These are phyloP conservation scores for Epinephelus lanceolatus DNA, from an alignment of 2,113 vertebrate species.

Conservation along the genomic window DNA sequence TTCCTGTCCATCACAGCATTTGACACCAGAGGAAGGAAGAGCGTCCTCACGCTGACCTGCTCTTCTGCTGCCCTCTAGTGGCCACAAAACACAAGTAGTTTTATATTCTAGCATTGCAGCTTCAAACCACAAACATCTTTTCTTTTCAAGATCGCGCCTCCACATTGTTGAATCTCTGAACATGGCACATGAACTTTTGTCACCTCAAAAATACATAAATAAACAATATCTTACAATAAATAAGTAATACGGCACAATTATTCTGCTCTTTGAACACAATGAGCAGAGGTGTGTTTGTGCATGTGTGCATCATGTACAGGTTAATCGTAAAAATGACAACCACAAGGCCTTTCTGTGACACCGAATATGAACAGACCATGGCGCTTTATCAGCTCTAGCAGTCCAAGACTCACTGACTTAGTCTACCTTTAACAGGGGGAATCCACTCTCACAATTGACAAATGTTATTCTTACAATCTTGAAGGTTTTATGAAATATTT, in stretches of 20 bases:
- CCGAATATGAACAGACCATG: conserved; percentile 33
- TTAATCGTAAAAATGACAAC: conserved; percentile 42
- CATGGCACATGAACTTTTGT: conserved; percentile 61
- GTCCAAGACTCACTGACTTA: conserved; percentile 11
- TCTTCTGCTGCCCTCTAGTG: conserved; percentile 57
- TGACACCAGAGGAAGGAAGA: background rate
- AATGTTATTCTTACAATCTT: background rate
- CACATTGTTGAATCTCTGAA: conserved; percentile 43
- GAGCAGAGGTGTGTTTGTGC: conserved; percentile 44
- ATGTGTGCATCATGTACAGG: conserved; percentile 47
- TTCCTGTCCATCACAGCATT: conserved; percentile 21
- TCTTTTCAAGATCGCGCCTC: conserved; percentile 22
- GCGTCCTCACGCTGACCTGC: background rate
- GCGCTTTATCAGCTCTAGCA: conserved; percentile 4
- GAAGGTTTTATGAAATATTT: background rate
- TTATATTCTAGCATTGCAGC: conserved; percentile 36
- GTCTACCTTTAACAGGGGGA: background rate
- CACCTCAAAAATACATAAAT: conserved; percentile 66
- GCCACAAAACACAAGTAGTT: conserved; percentile 50
- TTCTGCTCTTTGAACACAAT: conserved; percentile 48
- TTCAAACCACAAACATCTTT: conserved; percentile 32
- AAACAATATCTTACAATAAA: conserved; percentile 75
- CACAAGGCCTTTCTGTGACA: conserved; percentile 35
- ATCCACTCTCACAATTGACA: background rate
- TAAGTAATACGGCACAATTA: conserved; percentile 59